These are phyloP conservation scores for Cryptomyrus ogoouensis DNA, from an alignment of 2,113 vertebrate genomes.

Conservation along the genomic window DNA sequence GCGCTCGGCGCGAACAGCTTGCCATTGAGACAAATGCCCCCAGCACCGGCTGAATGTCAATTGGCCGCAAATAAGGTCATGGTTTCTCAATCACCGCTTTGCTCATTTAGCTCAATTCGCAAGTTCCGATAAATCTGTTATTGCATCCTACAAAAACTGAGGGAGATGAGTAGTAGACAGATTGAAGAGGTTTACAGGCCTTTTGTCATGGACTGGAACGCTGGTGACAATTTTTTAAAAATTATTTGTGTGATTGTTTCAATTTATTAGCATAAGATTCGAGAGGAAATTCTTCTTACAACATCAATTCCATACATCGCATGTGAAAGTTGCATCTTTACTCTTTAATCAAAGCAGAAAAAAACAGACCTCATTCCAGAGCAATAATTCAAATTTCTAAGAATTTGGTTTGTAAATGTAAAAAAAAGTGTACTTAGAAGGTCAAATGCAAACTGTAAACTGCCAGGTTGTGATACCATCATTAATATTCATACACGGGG, in stretches of 20 bases:
- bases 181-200: not conserved
- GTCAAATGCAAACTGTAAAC: slow-evolving; percentile 34
- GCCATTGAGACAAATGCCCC: slow-evolving; percentile 5
- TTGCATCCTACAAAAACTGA: not conserved
- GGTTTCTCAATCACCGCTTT: not conserved
- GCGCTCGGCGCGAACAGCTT: not conserved
- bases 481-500: slow-evolving; percentile 35
- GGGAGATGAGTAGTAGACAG: not conserved
- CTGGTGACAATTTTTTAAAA: not conserved
- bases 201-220: not conserved
- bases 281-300: not conserved
- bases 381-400: not conserved
- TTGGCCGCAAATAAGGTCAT: not conserved
- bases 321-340: not conserved
- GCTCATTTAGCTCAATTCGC: not conserved
- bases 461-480: not conserved
- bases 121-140: not conserved
- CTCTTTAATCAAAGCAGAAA: not conserved
- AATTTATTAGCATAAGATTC: not conserved
- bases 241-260: not conserved
- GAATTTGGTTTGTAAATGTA: not conserved
- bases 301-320: not conserved
- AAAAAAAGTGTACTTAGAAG: slow-evolving; percentile 27
- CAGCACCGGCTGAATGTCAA: not conserved
- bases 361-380: not conserved